These are phyloP conservation scores for Darwinula stevensoni DNA, from an alignment of 2,888 invertebrate genomes.

Conservation along the genomic window DNA sequence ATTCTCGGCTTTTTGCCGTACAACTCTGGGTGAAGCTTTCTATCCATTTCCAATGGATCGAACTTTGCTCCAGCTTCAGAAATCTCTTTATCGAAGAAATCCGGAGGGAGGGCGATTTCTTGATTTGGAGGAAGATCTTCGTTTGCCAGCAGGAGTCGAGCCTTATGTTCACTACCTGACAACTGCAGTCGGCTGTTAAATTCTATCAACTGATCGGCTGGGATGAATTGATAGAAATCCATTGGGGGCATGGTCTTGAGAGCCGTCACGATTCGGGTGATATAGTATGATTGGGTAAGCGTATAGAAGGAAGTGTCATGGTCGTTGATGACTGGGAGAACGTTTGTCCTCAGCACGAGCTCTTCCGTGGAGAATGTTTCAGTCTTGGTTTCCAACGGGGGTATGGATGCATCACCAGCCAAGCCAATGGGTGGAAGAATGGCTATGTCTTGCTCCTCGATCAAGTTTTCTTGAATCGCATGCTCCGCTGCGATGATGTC, in stretches of 20 bases:
- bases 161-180: slow-evolving; percentile 54
- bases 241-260: slow-evolving; percentile 65
- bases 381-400: slow-evolving; percentile 55
- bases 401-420: slow-evolving; percentile 44
- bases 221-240: slow-evolving; percentile 57
- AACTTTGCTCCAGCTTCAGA: slow-evolving; percentile 29
- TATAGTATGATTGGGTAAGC: slow-evolving; percentile 58
- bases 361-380: slow-evolving; percentile 78
- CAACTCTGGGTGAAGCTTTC: slow-evolving; percentile 14
- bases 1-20: slow-evolving; percentile 4
- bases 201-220: slow-evolving; percentile 55
- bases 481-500: neutral
- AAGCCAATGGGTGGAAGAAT: slow-evolving; percentile 50
- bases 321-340: slow-evolving; percentile 46
- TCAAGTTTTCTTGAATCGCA: neutral
- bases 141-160: too few relatives aligned
- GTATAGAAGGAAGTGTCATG: slow-evolving; percentile 39
- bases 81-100: slow-evolving; percentile 46
- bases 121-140: too few relatives aligned
- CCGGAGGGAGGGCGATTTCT: slow-evolving; percentile 26
- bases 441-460: slow-evolving; percentile 22
- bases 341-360: slow-evolving; percentile 56
- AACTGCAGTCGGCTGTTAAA: slow-evolving; percentile 54
- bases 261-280: slow-evolving; percentile 59
- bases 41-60: slow-evolving; percentile 34